Evolutionary conservation across 1,140 invertebrate genomes (phyloP).

Genomic region (Drosophila funebris): DNA sequence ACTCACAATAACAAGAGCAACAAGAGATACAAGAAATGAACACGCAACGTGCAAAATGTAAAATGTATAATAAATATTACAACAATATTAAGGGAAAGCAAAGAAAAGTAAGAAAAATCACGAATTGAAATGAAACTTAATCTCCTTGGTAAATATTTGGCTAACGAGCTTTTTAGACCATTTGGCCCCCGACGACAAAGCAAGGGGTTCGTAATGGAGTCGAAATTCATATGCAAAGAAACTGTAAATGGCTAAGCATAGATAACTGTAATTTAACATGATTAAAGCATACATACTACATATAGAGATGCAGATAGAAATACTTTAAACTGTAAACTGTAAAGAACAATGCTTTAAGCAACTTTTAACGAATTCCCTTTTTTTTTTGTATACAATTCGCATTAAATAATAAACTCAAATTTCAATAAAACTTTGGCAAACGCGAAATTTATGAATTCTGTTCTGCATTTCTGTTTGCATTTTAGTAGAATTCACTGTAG

Average conservation of each 20-base stretch:
- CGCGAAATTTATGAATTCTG: too few relatives aligned
- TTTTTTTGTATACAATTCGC: too few relatives aligned
- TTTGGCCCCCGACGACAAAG: not conserved
- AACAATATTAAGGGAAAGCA: slow-evolving; percentile 18
- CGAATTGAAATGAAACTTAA: slow-evolving; percentile 55
- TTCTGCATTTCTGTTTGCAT: too few relatives aligned
- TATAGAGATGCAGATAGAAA: too few relatives aligned
- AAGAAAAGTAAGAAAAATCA: slow-evolving; percentile 6
- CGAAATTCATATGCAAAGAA: slow-evolving; percentile 24
- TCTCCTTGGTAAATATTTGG: slow-evolving; percentile 59
- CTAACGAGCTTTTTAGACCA: slow-evolving; percentile 52
- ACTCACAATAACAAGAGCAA: slow-evolving; percentile 7
- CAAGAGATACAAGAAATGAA: slow-evolving; percentile 56
- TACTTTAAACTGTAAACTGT: too few relatives aligned
- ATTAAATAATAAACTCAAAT: too few relatives aligned
- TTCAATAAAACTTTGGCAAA: too few relatives aligned
- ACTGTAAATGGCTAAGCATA: not conserved
- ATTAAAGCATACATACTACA: too few relatives aligned
- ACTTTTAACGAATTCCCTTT: too few relatives aligned
- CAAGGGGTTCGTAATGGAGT: slow-evolving; percentile 15
- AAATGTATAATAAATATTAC: slow-evolving; percentile 71
- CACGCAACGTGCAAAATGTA: slow-evolving; percentile 54
- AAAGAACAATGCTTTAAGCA: too few relatives aligned
- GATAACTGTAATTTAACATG: slow-evolving; percentile 27
- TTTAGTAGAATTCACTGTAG: not conserved